A percentile compares a stretch with the other conserved stretches of the same genome.
Evolutionary conservation across 2,888 invertebrate species (phyloP).

Genomic region (Sinodicranocentrus sp.): DNA sequence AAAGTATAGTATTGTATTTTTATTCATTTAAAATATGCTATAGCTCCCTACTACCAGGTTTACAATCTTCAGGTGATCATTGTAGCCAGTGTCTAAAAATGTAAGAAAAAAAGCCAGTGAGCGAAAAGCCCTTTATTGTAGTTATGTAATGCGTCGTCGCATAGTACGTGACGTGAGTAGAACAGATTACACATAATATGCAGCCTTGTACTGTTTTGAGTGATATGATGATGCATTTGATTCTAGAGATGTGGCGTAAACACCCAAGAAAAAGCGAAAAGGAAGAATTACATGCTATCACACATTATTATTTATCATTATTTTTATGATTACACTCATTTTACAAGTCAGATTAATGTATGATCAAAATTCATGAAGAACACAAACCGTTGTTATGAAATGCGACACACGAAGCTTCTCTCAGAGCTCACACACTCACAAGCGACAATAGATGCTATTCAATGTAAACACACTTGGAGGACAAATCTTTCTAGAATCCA

Average conservation of each 20-base stretch:
- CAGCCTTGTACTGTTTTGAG: conserved; percentile 6
- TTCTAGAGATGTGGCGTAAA: background rate
- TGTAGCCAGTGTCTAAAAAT: background rate
- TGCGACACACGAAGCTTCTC: no score
- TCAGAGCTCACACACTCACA: no score
- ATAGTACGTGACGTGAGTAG: conserved; percentile 15
- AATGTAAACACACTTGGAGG: no score
- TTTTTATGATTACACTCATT: conserved; percentile 4
- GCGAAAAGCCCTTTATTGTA: background rate
- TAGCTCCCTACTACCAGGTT: no score
- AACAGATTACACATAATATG: conserved; percentile 11
- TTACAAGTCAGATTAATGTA: conserved; percentile 3
- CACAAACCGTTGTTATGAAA: no score
- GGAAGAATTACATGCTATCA: conserved; percentile 23
- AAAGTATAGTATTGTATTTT: no score
- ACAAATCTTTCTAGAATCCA: no score
- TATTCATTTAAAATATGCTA: no score
- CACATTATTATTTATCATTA: conserved; percentile 24
- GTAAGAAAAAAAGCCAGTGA: background rate
- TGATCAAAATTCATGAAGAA: conserved; percentile 23
- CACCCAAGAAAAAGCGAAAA: background rate
- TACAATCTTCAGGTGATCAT: background rate
- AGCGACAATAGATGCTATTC: no score
- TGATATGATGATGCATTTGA: conserved; percentile 13
- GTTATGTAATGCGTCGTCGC: conserved; percentile 12